Conservation (phyloP, 2,888 invertebrate genomes). For the Trachelus stipa region DNA sequence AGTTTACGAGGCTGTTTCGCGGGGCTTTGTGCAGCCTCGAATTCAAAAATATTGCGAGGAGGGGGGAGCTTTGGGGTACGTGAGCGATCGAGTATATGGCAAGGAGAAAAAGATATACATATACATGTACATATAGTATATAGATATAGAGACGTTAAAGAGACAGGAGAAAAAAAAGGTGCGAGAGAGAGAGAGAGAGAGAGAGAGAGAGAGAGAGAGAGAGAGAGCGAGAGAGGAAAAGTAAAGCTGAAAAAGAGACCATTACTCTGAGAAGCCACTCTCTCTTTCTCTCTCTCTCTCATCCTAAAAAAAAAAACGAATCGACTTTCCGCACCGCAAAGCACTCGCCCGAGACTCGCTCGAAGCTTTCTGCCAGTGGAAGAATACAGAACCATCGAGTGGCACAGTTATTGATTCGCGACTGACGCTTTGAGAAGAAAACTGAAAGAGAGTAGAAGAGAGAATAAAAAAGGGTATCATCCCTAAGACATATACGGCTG, state of each 20-base stretch:
- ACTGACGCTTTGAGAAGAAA: not conserved
- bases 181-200: not conserved
- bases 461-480: not conserved
- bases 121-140: not conserved
- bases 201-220: not conserved
- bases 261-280: not conserved
- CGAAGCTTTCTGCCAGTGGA: not conserved
- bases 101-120: not conserved
- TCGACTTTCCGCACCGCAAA: not conserved
- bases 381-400: not conserved
- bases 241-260: not conserved
- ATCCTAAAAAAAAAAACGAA: not conserved
- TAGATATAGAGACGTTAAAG: not conserved
- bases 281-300: not conserved
- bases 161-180: not conserved
- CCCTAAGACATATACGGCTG: not conserved
- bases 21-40: not conserved
- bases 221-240: not conserved
- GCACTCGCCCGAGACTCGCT: not conserved
- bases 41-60: not conserved
- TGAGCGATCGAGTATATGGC: not conserved
- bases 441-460: not conserved
- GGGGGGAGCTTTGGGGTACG: not conserved
- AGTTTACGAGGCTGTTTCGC: slow-evolving; percentile 39
- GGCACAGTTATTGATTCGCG: not conserved